Evolutionary conservation across 2,113 vertebrate genomes (phyloP).

Genomic region (Neomonachus schauinslandi): DNA sequence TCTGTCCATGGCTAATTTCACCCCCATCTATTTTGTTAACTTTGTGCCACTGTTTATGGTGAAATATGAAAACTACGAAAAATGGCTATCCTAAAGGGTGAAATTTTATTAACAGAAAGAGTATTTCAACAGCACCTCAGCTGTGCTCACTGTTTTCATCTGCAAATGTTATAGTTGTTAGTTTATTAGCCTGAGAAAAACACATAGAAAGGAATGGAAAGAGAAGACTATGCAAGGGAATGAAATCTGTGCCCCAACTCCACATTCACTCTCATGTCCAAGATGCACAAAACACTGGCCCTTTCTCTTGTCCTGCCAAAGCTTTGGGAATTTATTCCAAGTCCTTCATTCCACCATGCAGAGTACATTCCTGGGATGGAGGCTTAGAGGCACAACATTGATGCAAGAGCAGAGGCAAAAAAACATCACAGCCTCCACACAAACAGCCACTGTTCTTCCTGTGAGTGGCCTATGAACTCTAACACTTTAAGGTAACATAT

Average conservation of each 20-base stretch:
- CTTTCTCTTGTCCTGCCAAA: not conserved
- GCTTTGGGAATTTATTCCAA: not conserved
- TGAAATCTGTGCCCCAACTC: not conserved
- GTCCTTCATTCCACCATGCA: not conserved
- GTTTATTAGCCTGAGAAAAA: not conserved
- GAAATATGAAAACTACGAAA: constrained; percentile 20
- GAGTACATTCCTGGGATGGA: not conserved
- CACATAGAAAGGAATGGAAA: not conserved
- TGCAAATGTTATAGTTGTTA: not conserved
- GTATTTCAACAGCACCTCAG: not conserved
- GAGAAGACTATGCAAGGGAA: not conserved
- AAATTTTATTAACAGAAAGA: constrained; percentile 14
- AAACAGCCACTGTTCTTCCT: not conserved
- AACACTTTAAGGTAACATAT: not conserved
- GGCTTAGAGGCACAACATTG: not conserved
- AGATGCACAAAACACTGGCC: not conserved
- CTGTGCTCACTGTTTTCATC: not conserved
- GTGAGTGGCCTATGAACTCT: not conserved
- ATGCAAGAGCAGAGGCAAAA: not conserved
- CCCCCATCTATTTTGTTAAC: constrained; percentile 21
- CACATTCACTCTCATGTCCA: not conserved
- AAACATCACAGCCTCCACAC: not conserved
- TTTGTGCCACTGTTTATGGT: not conserved
- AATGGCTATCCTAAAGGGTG: not conserved
- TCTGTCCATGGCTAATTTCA: not conserved